phyloP scores from a whole-genome alignment of 1,140 invertebrate genomes.

The Bombus breviceps region DNA sequence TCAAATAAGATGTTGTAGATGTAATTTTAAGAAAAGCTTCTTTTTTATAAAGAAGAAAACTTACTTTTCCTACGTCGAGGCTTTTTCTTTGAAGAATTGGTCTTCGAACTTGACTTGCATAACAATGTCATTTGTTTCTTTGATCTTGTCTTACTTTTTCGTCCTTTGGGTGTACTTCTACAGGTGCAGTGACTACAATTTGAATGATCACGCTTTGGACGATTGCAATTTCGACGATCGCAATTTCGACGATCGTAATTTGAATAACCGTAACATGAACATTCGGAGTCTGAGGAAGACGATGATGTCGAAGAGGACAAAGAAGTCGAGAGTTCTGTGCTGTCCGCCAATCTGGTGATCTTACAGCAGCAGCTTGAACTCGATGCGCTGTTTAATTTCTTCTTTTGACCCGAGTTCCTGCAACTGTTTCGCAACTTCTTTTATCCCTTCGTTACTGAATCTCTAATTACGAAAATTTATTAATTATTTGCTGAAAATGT shows the following conservation, averaged over 20 bases:
- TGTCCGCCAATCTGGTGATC: not conserved
- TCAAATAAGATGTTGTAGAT: too few relatives aligned
- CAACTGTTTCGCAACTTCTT: not conserved
- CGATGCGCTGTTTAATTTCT: not conserved
- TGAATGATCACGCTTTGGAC: rapidly evolving
- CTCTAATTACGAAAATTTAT: too few relatives aligned
- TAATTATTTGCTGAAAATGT: too few relatives aligned
- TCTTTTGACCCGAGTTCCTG: not conserved
- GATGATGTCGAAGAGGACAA: not conserved
- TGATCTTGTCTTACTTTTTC: constrained; percentile 8
- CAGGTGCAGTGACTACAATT: rapidly evolving
- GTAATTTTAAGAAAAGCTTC: too few relatives aligned
- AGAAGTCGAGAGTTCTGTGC: not conserved
- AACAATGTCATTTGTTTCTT: not conserved
- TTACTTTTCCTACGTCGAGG: rapidly evolving
- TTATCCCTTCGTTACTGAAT: not conserved
- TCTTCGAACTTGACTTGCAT: not conserved
- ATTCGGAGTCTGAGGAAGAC: not conserved
- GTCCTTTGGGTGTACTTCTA: not conserved
- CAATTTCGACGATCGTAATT: not conserved
- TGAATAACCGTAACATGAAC: not conserved
- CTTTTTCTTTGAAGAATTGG: not conserved
- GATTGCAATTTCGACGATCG: not conserved
- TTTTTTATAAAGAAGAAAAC: not conserved
- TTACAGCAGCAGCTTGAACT: not conserved